Evolutionary conservation across 1,140 invertebrate species (phyloP).

Genomic region (Euura lappo): DNA sequence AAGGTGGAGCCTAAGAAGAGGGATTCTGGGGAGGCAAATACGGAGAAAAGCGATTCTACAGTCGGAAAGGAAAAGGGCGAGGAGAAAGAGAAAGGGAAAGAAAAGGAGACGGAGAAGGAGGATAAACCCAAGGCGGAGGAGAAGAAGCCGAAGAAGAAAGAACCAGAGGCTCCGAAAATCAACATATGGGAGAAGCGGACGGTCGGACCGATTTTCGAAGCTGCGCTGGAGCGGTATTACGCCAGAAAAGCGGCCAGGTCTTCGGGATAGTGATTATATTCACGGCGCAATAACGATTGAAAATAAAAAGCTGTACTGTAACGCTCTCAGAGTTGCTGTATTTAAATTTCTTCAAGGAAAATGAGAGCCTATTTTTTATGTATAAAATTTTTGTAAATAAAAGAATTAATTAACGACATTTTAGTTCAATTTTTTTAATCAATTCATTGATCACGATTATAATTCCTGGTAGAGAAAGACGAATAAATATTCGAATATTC

Average conservation of each 20-base stretch:
- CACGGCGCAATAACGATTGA: no score
- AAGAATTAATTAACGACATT: no score
- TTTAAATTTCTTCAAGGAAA: no score
- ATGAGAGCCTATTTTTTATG: no score
- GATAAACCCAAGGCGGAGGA: slow-evolving; percentile 19
- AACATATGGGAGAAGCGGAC: slow-evolving; percentile 87
- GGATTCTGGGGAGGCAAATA: slow-evolving; percentile 23
- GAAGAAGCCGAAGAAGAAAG: slow-evolving; percentile 28
- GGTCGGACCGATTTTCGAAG: slow-evolving; percentile 79
- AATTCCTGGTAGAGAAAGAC: no score
- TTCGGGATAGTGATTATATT: slow-evolving; percentile 21
- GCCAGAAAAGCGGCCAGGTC: slow-evolving; percentile 70
- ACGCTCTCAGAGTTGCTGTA: no score
- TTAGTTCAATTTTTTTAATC: no score
- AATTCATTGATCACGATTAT: no score
- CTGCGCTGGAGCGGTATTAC: slow-evolving; percentile 81
- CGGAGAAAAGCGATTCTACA: slow-evolving; percentile 18
- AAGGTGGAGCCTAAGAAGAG: slow-evolving; percentile 30
- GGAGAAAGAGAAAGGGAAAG: slow-evolving; percentile 44
- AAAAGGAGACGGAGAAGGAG: slow-evolving; percentile 33
- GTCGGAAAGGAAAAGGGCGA: slow-evolving; percentile 17
- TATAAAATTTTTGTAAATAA: no score
- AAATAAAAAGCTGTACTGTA: no score
- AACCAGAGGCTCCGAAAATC: slow-evolving; percentile 58
- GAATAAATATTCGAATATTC: no score